Evolutionary conservation across 1,140 invertebrate genomes (phyloP).

Genomic region (Nasonia vitripennis): DNA sequence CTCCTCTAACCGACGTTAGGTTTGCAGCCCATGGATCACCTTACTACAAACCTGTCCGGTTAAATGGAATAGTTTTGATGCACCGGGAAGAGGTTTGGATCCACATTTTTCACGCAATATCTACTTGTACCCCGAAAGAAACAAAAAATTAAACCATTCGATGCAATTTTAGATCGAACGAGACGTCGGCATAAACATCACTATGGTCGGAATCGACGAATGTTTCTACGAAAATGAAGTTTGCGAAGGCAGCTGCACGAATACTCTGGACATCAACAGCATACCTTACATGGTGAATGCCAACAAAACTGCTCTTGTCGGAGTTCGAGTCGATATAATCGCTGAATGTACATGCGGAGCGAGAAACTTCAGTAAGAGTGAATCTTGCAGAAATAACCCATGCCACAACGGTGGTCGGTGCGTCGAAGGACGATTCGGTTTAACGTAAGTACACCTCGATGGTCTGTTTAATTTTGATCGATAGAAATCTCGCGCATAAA

Average conservation of each 20-base stretch:
- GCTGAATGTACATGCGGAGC: constrained; percentile 94
- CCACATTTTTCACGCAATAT: neutral
- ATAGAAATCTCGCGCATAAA: no score
- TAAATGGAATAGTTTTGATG: constrained; percentile 96
- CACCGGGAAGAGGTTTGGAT: constrained; percentile 87
- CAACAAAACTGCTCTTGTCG: constrained; percentile 95
- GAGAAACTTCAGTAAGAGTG: constrained; percentile 90
- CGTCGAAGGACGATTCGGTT: constrained; percentile 89
- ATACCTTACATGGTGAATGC: constrained; percentile 97
- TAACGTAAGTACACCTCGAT: constrained; percentile 77
- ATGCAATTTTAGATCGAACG: constrained; percentile 84
- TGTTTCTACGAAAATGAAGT: constrained; percentile 96
- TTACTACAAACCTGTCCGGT: constrained; percentile 94
- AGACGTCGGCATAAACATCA: constrained; percentile 95
- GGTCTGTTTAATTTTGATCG: neutral
- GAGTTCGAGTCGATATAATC: constrained; percentile 91
- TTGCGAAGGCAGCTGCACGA: constrained; percentile 97
- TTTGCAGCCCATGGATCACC: constrained; percentile 97
- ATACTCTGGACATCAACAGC: constrained; percentile 90
- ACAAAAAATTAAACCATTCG: no score
- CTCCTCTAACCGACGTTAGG: constrained; percentile 92
- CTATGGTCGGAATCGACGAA: constrained; percentile 98
- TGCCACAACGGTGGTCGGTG: constrained; percentile 97
- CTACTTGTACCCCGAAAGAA: no score
- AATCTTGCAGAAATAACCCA: constrained; percentile 91